Percentiles rank a stretch among this genome's conserved stretches.
These are phyloP conservation scores for Hermatobates lingyangjiaoensis DNA, from an alignment of 1,140 invertebrate genomes.

Conservation along the genomic window DNA sequence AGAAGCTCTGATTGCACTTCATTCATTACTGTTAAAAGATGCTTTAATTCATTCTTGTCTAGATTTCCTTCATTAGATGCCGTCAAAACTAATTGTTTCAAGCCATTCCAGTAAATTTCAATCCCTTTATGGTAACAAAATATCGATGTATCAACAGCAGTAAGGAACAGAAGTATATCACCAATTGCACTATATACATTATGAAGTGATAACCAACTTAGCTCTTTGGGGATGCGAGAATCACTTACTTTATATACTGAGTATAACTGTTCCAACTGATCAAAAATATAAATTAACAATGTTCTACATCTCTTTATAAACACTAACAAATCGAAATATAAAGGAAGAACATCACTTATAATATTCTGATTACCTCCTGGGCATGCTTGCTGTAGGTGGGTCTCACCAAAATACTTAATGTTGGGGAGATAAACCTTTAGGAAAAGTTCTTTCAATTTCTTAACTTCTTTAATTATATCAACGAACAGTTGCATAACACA, in stretches of 20 bases:
- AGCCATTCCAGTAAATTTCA: slow-evolving; percentile 40
- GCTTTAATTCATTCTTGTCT: slow-evolving; percentile 32
- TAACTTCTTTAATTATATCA: neutral
- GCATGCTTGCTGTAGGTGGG: neutral
- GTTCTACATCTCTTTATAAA: neutral
- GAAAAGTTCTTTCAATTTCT: neutral
- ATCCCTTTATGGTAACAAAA: slow-evolving; percentile 29
- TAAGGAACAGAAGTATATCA: neutral
- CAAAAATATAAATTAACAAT: neutral
- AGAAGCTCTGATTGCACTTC: slow-evolving; percentile 32
- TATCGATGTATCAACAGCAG: neutral
- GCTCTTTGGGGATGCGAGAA: neutral
- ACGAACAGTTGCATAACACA: neutral
- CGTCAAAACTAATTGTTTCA: slow-evolving; percentile 41
- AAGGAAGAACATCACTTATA: neutral
- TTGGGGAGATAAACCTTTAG: neutral
- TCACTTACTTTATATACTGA: neutral
- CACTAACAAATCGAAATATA: neutral
- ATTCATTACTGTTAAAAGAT: slow-evolving; percentile 43
- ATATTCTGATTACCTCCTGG: neutral
- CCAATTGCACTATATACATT: neutral
- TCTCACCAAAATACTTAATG: neutral
- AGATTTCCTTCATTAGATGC: slow-evolving; percentile 44
- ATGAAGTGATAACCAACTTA: neutral
- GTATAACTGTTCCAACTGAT: neutral